A percentile compares a stretch with the other conserved stretches of the same genome.
Conservation (phyloP, 1,140 invertebrate species). For the Gyrodactylus salaris region DNA sequence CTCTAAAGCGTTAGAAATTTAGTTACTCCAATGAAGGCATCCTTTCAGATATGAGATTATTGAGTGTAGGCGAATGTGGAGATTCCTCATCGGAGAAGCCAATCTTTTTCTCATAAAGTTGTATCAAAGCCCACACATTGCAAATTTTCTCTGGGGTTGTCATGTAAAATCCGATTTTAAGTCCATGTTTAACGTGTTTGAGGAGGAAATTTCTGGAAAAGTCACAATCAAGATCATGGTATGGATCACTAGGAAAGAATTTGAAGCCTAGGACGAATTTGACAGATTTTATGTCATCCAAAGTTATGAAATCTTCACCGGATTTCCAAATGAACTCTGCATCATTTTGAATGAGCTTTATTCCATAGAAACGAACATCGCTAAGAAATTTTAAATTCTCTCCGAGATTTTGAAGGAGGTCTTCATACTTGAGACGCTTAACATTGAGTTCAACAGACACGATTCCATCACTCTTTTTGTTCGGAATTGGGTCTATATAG, state of each 20-base stretch:
- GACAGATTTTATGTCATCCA: no score
- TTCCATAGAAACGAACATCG: neutral
- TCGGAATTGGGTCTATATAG: no score
- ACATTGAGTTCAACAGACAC: no score
- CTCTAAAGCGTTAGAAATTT: neutral
- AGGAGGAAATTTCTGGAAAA: neutral
- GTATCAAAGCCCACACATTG: neutral
- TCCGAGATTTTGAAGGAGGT: no score
- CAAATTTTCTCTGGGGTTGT: neutral
- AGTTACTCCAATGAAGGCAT: neutral
- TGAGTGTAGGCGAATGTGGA: neutral
- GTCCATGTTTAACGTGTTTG: neutral
- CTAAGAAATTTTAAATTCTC: no score
- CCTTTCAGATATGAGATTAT: neutral
- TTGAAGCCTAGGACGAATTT: neutral
- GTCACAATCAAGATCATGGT: neutral
- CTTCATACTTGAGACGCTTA: no score
- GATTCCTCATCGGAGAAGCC: neutral
- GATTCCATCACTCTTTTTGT: no score
- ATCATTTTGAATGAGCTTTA: neutral
- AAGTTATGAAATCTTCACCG: no score
- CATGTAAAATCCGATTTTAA: neutral
- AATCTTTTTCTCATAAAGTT: neutral
- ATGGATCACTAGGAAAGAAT: neutral
- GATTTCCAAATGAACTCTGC: neutral